These are phyloP conservation scores for Scopus umbretta DNA, from an alignment of 2,113 vertebrate genomes.

Conservation along the genomic window DNA sequence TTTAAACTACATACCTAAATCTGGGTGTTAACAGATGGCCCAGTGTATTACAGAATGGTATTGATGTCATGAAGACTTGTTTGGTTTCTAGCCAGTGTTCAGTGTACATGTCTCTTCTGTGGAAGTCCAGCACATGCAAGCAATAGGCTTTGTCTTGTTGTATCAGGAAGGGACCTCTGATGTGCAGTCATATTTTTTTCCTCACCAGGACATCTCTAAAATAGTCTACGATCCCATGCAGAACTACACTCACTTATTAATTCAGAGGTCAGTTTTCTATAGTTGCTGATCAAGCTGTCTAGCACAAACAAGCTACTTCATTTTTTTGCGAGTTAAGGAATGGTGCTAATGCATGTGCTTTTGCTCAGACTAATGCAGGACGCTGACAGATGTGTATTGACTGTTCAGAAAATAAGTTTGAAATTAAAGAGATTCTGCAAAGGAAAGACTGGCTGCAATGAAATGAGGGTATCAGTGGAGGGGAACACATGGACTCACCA, in stretches of 20 bases:
- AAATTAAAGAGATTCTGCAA: not conserved
- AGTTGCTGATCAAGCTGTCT: not conserved
- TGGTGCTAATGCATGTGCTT: not conserved
- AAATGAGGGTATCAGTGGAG: not conserved
- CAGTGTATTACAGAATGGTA: not conserved
- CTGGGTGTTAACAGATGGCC: not conserved
- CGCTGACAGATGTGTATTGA: not conserved
- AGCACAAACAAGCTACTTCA: not conserved
- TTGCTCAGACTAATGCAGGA: not conserved
- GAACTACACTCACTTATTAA: not conserved
- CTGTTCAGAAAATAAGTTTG: not conserved
- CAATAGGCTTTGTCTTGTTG: not conserved
- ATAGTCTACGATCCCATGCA: not conserved
- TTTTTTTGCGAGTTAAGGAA: not conserved
- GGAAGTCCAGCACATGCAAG: not conserved
- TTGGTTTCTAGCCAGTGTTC: not conserved
- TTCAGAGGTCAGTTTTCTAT: not conserved
- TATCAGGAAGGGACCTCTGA: not conserved
- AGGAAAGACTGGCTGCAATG: not conserved
- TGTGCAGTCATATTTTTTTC: not conserved
- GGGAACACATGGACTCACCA: constrained; percentile 67
- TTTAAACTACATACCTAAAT: not conserved
- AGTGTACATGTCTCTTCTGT: not conserved
- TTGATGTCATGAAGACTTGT: not conserved
- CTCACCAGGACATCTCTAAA: not conserved